A percentile compares a stretch with the other conserved stretches of the same genome.
Conservation (phyloP, 2,888 invertebrate genomes). For the Willowsia nigromaculata region DNA sequence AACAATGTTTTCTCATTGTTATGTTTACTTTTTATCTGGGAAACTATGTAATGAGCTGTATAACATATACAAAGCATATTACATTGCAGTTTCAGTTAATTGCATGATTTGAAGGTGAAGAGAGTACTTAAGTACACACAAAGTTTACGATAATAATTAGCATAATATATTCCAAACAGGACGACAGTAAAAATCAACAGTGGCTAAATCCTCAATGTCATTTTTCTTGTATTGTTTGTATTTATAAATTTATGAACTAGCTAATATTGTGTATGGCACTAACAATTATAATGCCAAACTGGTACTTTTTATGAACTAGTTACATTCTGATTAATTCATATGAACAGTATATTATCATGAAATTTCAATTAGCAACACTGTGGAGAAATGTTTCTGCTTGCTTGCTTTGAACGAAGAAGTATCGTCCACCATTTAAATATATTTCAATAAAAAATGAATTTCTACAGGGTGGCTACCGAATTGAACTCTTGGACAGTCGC, state of each 20-base stretch:
- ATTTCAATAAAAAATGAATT: neutral
- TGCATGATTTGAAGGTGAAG: neutral
- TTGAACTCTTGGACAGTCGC: conserved; percentile 91
- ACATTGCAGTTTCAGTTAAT: neutral
- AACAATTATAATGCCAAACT: too few species aligned
- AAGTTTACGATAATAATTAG: conserved; percentile 10
- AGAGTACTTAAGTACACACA: neutral
- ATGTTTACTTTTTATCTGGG: neutral
- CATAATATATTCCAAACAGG: neutral
- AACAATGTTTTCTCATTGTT: conserved; percentile 7
- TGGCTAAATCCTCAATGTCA: neutral
- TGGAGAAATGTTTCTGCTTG: too few species aligned
- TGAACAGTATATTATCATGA: too few species aligned
- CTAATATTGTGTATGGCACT: too few species aligned
- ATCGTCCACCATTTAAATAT: too few species aligned
- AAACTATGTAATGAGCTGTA: neutral
- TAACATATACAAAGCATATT: neutral
- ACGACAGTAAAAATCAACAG: neutral
- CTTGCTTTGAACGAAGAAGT: too few species aligned
- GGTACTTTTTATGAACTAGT: too few species aligned
- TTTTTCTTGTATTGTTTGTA: neutral
- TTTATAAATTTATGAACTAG: neutral
- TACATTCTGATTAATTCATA: too few species aligned
- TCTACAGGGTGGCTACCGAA: conserved; percentile 88
- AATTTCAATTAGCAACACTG: too few species aligned